Evolutionary conservation across 2,888 invertebrate species (phyloP), one percentile per base, ranked within the genome.

Genomic region (Watsonalla binaria): DNA sequence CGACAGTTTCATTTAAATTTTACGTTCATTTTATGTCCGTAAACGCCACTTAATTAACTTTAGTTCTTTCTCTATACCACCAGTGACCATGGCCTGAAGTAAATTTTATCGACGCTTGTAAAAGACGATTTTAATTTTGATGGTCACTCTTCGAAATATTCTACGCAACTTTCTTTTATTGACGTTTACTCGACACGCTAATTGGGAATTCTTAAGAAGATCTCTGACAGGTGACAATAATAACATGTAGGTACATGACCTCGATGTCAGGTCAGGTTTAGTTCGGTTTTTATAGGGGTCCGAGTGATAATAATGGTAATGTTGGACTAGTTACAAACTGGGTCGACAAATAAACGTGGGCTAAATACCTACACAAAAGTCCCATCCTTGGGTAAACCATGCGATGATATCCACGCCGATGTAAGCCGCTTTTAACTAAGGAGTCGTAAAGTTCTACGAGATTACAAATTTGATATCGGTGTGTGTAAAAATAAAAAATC

Each of bases 1-100:
- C 65, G 62, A 68, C 69, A 65, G 71, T 76, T 77, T 72, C 65
- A 80, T 80, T 81, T 74, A 76, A 73, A 82, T 80, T 80, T 82
- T 75, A 75, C 66, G 56, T 71, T 63, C 63, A 57, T 61, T 65
- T 66, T 62, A 69, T 69, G 74, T 75, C 59, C 64, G 58, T 67
- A 63, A 70, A 71, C 61, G 59, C 60, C 66, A 63, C 66, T 72
- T 73, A 78, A 84, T 83, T 79, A 77, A 68, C 45, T 45, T 34
- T 14, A 45, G 33, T 45, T 45, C 61, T 71, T 57, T 64, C 65
- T 67, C 48, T 59, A 56, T 53, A 35, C 37, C 7, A 64, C 52
- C 56, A 60, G 57, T 63, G 58, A 59, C 60, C 62, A 65, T 61
- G 54, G 61, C 54, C 57, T 56, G 58, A 55, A 54, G 68, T 63